These are phyloP conservation scores for Pseudomyrmex flavicornis DNA, from an alignment of 1,140 invertebrate genomes.

Conservation along the genomic window DNA sequence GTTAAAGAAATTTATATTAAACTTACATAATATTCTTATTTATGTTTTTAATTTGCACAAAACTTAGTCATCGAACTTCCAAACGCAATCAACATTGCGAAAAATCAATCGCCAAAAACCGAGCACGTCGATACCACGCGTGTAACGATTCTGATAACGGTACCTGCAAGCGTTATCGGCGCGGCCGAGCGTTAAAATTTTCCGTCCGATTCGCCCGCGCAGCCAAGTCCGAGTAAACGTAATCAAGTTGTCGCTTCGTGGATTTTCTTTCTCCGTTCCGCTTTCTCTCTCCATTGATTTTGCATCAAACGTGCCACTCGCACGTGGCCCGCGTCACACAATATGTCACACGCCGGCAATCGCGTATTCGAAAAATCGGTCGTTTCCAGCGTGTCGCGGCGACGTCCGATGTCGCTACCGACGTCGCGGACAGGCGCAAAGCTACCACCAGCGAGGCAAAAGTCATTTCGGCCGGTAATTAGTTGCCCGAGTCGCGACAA, in stretches of 20 bases:
- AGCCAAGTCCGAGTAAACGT: constrained; percentile 39
- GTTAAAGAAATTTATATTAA: too few relatives aligned
- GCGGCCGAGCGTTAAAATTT: constrained; percentile 23
- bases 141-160: constrained; percentile 27
- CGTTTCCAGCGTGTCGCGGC: constrained; percentile 6
- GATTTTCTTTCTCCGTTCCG: background rate
- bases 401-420: background rate
- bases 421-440: constrained; percentile 27
- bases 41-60: background rate
- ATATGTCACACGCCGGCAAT: constrained; percentile 36
- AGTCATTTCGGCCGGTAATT: constrained; percentile 82
- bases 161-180: constrained; percentile 26
- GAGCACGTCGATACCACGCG: constrained; percentile 27
- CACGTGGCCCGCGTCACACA: constrained; percentile 43
- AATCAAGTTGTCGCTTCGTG: constrained; percentile 49
- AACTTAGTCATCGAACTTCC: too few relatives aligned
- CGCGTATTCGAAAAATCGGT: constrained; percentile 38
- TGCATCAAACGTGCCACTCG: constrained; percentile 41
- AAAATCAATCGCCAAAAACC: constrained; percentile 41
- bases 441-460: constrained; percentile 67
- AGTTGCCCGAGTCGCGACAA: constrained; percentile 82
- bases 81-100: constrained; percentile 2
- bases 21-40: background rate
- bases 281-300: constrained; percentile 19
- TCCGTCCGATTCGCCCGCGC: constrained; percentile 6